Evolutionary conservation across 2,797 vertebrate genomes (phyloP), one percentile per base, ranked within the genome.

Genomic region (Mormyrops boulengeri): DNA sequence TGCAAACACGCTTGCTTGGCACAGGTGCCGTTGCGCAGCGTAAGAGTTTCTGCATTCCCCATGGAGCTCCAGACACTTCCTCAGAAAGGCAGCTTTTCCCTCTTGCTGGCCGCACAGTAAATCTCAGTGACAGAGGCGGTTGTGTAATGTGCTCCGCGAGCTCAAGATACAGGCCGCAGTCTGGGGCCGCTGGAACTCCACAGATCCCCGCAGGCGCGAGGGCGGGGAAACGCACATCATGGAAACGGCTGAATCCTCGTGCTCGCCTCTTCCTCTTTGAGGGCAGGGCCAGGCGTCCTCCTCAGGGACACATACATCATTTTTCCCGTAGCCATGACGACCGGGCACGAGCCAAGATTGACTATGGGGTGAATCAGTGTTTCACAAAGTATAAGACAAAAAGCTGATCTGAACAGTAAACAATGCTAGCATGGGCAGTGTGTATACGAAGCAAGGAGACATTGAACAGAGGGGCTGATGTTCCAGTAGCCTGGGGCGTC

Each of bases 121-220:
- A 93, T 94, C 90, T 92, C 90, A 88, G 69, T 89, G 93, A 90
- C 26, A 41, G 92, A 92, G 92, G 92, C 93, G 88, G 91, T 91
- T 87, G 82, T 91, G 90, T 90, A 90, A 86, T 90, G 19, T 90
- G 88, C 91, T 91, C 86, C 86, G 87, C 14, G 50, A 57, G 80
- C 34, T 44, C 19, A 88, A 82, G 57, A 89, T 89, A 89, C 41
- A 30, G 89, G 53, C 69, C 77, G 49, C 49, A 73, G 73, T 80
- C 73, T 41, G 73, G 38, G 73, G 73, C 73, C 17, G 14, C 38
- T 19, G 89, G 57, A 69, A 19, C 82, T 7, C 53, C 69, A 17
- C 14, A 26, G 17, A 12, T 17, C 80, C 55, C 88, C n/a, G 34
- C 69, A 62, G 38, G 19, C 69, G 2, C 2, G 41, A 80, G 38